Conservation (phyloP, 2,113 vertebrate genomes). For the Oryzias woworae region DNA sequence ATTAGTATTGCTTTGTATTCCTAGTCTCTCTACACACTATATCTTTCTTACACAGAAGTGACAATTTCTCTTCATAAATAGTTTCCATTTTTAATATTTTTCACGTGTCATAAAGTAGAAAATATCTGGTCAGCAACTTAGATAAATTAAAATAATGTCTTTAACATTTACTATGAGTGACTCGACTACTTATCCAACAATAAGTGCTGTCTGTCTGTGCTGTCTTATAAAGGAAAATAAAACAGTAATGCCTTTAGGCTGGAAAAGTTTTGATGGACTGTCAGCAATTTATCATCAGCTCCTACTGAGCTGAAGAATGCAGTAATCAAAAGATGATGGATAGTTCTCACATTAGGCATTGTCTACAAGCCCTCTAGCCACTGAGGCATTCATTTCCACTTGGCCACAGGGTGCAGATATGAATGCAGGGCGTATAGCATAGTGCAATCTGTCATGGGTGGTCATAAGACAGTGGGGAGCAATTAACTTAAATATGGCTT, state of each 20-base stretch:
- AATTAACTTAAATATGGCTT: constrained; percentile 65
- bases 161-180: not conserved
- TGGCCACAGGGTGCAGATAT: constrained; percentile 17
- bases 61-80: no score
- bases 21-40: no score
- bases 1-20: no score
- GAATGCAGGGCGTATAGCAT: constrained; percentile 19
- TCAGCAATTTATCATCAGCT: constrained; percentile 30
- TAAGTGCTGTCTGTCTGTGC: no score
- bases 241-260: constrained; percentile 1
- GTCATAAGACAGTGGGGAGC: constrained; percentile 47
- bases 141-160: not conserved
- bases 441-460: constrained; percentile 49
- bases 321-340: constrained; percentile 57
- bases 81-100: no score
- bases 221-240: not conserved
- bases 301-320: constrained; percentile 31
- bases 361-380: constrained; percentile 37
- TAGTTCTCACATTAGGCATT: constrained; percentile 50
- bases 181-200: constrained; percentile 2
- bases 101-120: no score
- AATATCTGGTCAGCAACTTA: no score
- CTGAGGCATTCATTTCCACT: constrained; percentile 43
- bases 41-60: no score
- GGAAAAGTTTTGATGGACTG: constrained; percentile 19